Percentiles rank a stretch among this genome's conserved stretches.
These are phyloP conservation scores for Redunca redunca DNA, from an alignment of 2,113 vertebrate genomes.

Conservation along the genomic window DNA sequence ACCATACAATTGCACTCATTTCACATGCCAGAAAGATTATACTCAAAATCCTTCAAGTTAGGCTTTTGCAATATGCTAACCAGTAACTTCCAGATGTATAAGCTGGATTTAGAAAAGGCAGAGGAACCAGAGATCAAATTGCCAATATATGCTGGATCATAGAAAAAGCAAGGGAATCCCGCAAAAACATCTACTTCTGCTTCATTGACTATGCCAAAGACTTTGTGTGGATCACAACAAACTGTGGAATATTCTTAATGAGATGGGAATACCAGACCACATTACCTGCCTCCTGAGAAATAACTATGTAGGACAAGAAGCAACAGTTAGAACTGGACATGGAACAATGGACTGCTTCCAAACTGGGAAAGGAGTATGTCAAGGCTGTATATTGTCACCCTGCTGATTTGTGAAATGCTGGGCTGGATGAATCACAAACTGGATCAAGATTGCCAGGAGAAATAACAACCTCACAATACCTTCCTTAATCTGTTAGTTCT, in stretches of 20 bases:
- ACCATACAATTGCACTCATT: neutral
- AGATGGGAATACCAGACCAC: neutral
- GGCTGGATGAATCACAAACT: neutral
- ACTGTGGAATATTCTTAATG: neutral
- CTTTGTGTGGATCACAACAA: neutral
- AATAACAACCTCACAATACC: neutral
- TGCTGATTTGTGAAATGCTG: neutral
- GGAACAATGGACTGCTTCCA: neutral
- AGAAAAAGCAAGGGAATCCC: neutral
- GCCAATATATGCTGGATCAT: neutral
- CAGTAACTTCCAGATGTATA: neutral
- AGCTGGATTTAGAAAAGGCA: neutral
- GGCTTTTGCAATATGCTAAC: neutral
- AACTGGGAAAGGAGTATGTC: neutral
- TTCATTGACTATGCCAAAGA: neutral
- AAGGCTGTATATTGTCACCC: neutral
- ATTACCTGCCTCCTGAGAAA: neutral
- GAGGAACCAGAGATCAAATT: neutral
- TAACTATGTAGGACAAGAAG: neutral
- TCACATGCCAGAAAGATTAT: neutral
- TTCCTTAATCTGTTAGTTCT: neutral
- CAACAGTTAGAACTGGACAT: neutral
- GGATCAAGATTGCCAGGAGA: neutral
- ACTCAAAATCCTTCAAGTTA: neutral
- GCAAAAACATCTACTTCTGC: accelerated